A percentile compares a stretch with the other conserved stretches of the same genome.
Evolutionary conservation across 1,140 invertebrate species (phyloP).

Genomic region (Lucilia sericata): DNA sequence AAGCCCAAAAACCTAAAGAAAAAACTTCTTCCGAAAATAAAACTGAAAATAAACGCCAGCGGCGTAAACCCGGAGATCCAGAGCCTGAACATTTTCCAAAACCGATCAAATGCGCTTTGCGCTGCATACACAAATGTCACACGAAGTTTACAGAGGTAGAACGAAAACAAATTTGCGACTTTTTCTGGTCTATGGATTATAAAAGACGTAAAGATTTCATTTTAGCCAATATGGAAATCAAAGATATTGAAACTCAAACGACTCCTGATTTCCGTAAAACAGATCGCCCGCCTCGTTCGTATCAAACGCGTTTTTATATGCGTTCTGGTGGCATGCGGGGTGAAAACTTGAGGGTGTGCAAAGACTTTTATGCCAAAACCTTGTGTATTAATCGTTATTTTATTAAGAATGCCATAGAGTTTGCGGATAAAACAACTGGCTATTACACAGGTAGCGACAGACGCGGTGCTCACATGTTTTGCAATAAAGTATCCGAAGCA

Average conservation of each 20-base stretch:
- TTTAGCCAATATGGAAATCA: conserved; percentile 31
- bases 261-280: conserved; percentile 45
- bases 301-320: conserved; percentile 40
- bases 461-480: background rate
- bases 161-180: conserved; percentile 24
- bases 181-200: conserved; percentile 45
- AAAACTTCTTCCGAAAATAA: background rate
- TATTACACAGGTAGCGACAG: conserved; percentile 35
- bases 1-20: background rate
- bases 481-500: conserved; percentile 29
- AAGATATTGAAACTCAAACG: conserved; percentile 30
- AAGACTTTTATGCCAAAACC: conserved; percentile 36
- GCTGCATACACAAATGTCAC: conserved; percentile 39
- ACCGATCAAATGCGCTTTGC: conserved; percentile 39
- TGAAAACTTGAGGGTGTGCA: conserved; percentile 43
- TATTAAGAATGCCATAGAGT: conserved; percentile 31
- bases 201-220: conserved; percentile 47
- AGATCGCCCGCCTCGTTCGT: conserved; percentile 31
- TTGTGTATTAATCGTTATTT: conserved; percentile 27
- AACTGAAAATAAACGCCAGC: background rate
- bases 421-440: conserved; percentile 43
- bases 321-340: conserved; percentile 13
- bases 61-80: background rate
- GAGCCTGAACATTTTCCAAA: conserved; percentile 30
- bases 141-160: conserved; percentile 45